Evolutionary conservation across 2,797 vertebrate genomes (phyloP).

Genomic region (Loris lydekkerianus): DNA sequence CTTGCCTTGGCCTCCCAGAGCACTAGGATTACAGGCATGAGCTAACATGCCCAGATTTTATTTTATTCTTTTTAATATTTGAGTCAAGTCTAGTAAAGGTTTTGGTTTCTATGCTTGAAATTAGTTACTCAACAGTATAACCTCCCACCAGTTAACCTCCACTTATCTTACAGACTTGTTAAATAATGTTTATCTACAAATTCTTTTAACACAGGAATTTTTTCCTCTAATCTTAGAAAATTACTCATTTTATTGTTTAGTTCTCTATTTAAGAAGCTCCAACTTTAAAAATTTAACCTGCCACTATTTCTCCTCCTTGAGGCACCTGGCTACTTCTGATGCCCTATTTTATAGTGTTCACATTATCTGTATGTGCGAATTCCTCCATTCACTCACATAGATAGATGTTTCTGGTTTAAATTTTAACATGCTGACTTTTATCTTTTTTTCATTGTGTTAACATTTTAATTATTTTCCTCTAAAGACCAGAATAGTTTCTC

Average conservation of each 20-base stretch:
- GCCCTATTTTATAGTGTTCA: not conserved
- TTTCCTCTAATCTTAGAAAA: not conserved
- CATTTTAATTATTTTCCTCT: conserved; percentile 22
- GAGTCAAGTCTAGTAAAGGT: not conserved
- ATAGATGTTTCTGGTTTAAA: not conserved
- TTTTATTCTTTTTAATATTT: not conserved
- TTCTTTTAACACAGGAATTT: not conserved
- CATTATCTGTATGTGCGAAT: not conserved
- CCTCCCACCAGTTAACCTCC: not conserved
- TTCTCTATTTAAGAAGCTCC: not conserved
- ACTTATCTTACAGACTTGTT: not conserved
- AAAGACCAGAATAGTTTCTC: not conserved
- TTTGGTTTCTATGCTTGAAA: not conserved
- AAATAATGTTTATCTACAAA: not conserved
- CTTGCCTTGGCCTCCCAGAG: no score
- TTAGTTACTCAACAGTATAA: not conserved
- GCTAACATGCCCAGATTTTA: no score
- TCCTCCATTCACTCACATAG: not conserved
- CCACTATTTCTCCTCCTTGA: not conserved
- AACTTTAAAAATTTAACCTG: not conserved
- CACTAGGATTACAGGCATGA: no score
- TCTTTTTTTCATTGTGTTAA: not conserved
- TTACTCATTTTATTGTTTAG: not conserved
- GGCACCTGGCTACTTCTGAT: not conserved
- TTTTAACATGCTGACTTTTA: not conserved